These are phyloP conservation scores for Porites australiensis DNA, from an alignment of 64 coral and sea anemone species.

Conservation along the genomic window DNA sequence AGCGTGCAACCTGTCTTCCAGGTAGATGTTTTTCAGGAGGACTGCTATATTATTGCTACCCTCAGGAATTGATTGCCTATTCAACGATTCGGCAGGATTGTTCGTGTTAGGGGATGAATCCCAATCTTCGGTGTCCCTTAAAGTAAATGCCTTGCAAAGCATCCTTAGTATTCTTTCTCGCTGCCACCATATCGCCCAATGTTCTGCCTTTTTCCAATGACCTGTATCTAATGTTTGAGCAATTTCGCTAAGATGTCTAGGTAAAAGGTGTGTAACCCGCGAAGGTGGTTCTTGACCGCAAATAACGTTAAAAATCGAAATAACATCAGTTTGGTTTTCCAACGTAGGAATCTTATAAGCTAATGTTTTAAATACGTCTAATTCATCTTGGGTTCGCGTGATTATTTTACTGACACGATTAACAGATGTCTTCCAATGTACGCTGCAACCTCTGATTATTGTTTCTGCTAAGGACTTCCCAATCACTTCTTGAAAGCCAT, in stretches of 20 bases:
- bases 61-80: constrained; percentile 8
- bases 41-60: constrained; percentile 2
- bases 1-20: constrained; percentile 35
- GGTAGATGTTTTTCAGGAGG: constrained; percentile 46
- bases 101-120: constrained; percentile 34
- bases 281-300: neutral
- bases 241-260: neutral
- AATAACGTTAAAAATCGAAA: constrained; percentile 31
- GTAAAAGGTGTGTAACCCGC: constrained; percentile 4
- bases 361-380: neutral
- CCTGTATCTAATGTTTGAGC: neutral
- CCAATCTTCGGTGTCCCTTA: constrained; percentile 13
- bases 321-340: neutral
- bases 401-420: constrained; percentile 48
- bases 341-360: constrained; percentile 7
- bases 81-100: constrained; percentile 27
- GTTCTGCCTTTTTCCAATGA: constrained; percentile 15
- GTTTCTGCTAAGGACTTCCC: neutral
- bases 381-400: constrained; percentile 32
- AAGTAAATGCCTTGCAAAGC: constrained; percentile 34
- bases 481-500: neutral
- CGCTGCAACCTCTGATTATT: constrained; percentile 21
- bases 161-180: constrained; percentile 24
- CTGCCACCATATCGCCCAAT: constrained; percentile 22
- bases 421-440: constrained; percentile 56